Percentiles rank a stretch among this genome's conserved stretches.
These are phyloP conservation scores for Lepus timidus DNA, from an alignment of 2,113 vertebrate species.

Conservation along the genomic window DNA sequence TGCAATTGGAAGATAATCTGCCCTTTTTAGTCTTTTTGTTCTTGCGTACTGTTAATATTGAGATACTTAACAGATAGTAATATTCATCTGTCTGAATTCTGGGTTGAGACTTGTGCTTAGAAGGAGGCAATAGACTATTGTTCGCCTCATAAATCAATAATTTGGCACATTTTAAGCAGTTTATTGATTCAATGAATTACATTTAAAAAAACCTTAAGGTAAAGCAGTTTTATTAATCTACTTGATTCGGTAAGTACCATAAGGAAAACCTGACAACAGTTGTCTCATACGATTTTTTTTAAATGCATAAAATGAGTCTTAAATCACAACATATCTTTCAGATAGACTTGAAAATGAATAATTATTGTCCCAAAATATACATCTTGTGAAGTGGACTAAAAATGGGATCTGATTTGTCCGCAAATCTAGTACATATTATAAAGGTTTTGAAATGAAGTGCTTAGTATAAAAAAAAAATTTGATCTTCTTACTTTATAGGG, in stretches of 20 bases:
- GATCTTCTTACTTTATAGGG: neutral
- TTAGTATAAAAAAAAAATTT: slow-evolving; percentile 57
- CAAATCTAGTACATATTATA: slow-evolving; percentile 18
- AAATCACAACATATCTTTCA: slow-evolving; percentile 21
- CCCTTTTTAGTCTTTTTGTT: neutral
- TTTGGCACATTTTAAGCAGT: slow-evolving; percentile 44
- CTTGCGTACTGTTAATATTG: neutral
- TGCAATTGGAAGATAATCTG: slow-evolving; percentile 32
- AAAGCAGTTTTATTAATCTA: slow-evolving; percentile 21
- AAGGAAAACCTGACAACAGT: slow-evolving; percentile 34
- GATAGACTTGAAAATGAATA: slow-evolving; percentile 1
- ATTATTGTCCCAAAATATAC: neutral
- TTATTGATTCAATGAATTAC: slow-evolving; percentile 53
- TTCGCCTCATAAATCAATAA: slow-evolving; percentile 11
- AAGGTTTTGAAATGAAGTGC: slow-evolving; percentile 5
- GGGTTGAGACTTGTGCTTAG: slow-evolving; percentile 29
- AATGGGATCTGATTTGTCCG: slow-evolving; percentile 1
- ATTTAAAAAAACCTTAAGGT: slow-evolving; percentile 55
- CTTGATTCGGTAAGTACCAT: neutral
- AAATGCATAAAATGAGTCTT: neutral
- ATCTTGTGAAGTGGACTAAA: slow-evolving; percentile 44
- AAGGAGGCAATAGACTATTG: neutral
- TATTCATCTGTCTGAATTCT: slow-evolving; percentile 24
- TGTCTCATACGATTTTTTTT: neutral
- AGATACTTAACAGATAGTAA: neutral